Conservation (phyloP, 2,797 vertebrate species). For the Natrix natrix region DNA sequence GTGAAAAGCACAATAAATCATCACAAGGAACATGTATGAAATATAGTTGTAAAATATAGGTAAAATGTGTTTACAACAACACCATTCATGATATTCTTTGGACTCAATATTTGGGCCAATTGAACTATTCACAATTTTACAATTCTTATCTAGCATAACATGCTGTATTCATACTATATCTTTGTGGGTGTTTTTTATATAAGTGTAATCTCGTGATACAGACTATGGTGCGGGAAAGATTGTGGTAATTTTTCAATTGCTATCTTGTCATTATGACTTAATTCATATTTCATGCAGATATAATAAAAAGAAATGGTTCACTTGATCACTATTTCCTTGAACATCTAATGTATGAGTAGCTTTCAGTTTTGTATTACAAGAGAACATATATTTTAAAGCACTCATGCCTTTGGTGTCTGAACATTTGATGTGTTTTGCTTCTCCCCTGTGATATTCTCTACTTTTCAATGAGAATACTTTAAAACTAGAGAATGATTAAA, state of each 20-base stretch:
- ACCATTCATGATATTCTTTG: background rate
- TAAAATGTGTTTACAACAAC: background rate
- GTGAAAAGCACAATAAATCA: background rate
- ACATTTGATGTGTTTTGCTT: background rate
- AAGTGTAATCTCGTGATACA: background rate
- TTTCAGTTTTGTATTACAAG: constrained; percentile 35
- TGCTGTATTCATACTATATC: background rate
- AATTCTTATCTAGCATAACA: background rate
- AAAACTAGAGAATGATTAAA: constrained; percentile 21
- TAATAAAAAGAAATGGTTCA: constrained; percentile 53
- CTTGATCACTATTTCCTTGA: constrained; percentile 51
- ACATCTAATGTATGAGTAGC: constrained; percentile 41
- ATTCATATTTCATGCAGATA: constrained; percentile 38
- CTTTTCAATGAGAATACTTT: constrained; percentile 49
- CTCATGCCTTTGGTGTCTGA: constrained; percentile 25
- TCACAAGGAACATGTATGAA: background rate
- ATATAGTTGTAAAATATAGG: background rate
- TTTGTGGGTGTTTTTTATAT: background rate
- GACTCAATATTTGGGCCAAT: background rate
- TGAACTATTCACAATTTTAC: background rate
- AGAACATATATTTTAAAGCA: constrained; percentile 29
- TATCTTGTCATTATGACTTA: constrained; percentile 5
- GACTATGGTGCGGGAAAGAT: background rate
- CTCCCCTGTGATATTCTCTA: background rate
- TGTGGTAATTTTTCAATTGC: constrained; percentile 40